These are phyloP conservation scores for Motacilla tschutschensis DNA, from an alignment of 2,113 vertebrate species.

Conservation along the genomic window DNA sequence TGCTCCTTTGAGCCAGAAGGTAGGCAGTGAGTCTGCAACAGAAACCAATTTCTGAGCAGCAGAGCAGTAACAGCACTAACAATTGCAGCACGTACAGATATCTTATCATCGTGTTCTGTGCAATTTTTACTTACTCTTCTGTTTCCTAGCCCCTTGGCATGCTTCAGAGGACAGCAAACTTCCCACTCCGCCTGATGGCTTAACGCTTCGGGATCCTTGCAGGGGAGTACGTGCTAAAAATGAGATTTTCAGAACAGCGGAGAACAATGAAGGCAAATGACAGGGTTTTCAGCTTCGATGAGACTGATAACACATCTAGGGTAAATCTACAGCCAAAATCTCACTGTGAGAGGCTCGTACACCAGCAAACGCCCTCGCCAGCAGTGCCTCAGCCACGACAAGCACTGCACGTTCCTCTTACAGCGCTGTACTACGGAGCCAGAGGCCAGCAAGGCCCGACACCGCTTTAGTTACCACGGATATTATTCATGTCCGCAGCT, in stretches of 20 bases:
- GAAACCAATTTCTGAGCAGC: background rate
- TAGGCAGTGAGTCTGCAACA: background rate
- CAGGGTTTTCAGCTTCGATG: accelerated
- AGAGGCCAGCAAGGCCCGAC: background rate
- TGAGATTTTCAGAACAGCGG: background rate
- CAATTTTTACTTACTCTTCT: constrained; percentile 69
- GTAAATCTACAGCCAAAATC: background rate
- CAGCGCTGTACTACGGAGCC: background rate
- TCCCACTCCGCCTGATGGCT: constrained; percentile 65
- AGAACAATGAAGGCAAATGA: accelerated
- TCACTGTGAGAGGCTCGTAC: accelerated
- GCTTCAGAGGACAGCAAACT: constrained; percentile 81
- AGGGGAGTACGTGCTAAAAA: constrained; percentile 76
- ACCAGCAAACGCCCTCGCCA: accelerated
- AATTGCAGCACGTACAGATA: accelerated
- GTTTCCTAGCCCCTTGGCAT: constrained; percentile 70
- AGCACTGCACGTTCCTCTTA: accelerated
- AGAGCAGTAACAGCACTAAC: background rate
- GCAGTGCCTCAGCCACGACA: accelerated
- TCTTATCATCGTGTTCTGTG: accelerated
- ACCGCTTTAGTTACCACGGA: background rate
- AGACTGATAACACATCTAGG: background rate
- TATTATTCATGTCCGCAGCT: accelerated
- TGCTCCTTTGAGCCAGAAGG: background rate
- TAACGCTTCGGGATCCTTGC: constrained; percentile 76